phyloP scores from a whole-genome alignment of 2,888 invertebrate species.

The Tipula confusa region DNA sequence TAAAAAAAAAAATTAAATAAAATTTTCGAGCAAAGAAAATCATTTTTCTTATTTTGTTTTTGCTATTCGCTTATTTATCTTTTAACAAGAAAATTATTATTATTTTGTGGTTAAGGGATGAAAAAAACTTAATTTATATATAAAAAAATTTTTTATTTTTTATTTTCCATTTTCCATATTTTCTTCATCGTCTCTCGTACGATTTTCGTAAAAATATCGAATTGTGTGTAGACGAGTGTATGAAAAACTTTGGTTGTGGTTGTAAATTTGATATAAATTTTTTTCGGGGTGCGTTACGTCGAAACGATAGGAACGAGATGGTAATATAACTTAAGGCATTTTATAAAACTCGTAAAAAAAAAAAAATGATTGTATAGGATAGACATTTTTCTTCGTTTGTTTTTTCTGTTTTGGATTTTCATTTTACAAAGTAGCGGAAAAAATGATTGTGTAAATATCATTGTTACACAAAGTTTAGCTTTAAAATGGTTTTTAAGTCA shows the following conservation, averaged over 20 bases:
- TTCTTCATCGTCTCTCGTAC: neutral
- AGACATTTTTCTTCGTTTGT: neutral
- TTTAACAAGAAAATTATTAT: neutral
- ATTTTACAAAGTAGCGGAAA: neutral
- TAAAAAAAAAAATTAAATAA: neutral
- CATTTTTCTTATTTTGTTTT: neutral
- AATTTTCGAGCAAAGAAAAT: neutral
- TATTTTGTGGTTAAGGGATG: slow-evolving; percentile 20
- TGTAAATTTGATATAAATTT: neutral
- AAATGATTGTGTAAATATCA: neutral
- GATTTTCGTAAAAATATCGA: neutral
- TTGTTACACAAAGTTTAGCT: neutral
- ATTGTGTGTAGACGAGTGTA: neutral
- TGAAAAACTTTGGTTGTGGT: neutral
- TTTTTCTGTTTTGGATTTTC: neutral
- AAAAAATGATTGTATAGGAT: neutral
- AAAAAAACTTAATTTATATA: neutral
- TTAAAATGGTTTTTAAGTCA: neutral
- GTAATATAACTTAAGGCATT: neutral
- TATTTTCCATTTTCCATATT: neutral
- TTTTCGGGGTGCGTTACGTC: neutral
- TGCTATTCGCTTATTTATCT: neutral
- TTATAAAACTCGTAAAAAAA: neutral
- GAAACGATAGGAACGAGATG: neutral
- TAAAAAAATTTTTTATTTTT: neutral